phyloP scores from a whole-genome alignment of 2,797 vertebrate genomes.

The Chromis chromis region DNA sequence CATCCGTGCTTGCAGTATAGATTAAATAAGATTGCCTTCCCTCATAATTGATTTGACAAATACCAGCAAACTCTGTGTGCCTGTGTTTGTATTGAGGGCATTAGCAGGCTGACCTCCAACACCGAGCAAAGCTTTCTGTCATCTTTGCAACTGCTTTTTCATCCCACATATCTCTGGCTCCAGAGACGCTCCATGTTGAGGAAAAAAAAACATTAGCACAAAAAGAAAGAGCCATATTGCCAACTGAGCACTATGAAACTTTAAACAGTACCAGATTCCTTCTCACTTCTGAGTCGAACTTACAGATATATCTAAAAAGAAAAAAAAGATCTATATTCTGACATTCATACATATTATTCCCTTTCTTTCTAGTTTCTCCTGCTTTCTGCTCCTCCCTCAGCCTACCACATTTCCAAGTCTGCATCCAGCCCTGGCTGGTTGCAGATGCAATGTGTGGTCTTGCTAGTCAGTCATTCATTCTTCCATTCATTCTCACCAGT shows the following conservation, averaged over 20 bases:
- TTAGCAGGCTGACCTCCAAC: neutral
- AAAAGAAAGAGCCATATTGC: neutral
- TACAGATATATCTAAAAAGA: neutral
- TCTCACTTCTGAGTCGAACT: neutral
- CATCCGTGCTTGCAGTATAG: neutral
- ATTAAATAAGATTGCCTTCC: neutral
- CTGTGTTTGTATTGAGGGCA: neutral
- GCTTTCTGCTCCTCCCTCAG: neutral
- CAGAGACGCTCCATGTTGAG: neutral
- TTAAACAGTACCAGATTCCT: neutral
- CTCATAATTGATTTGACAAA: neutral
- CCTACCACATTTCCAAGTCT: neutral
- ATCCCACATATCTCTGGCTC: neutral
- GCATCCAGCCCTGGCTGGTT: neutral
- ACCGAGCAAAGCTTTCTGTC: neutral
- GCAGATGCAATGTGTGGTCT: neutral
- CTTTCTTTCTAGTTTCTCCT: neutral
- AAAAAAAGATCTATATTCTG: neutral
- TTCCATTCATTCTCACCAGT: neutral
- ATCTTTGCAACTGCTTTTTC: neutral
- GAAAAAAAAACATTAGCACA: neutral
- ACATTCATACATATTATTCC: neutral
- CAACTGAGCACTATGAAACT: conserved; percentile 3
- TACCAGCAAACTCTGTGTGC: neutral
- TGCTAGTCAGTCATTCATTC: neutral